Conservation (phyloP, 2,888 invertebrate genomes). For the Neoitamus cyanurus region DNA sequence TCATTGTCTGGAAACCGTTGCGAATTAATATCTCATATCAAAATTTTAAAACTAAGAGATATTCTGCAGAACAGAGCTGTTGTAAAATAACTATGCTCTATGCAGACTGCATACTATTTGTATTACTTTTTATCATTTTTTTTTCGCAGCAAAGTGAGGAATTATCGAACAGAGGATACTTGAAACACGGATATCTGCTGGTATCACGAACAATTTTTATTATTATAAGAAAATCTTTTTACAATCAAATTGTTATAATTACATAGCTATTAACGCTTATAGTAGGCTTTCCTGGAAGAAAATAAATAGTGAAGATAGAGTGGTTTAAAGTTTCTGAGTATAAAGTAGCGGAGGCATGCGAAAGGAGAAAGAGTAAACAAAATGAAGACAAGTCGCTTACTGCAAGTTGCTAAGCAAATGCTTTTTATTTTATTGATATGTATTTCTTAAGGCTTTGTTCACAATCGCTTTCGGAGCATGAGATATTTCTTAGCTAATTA, state of each 20-base stretch:
- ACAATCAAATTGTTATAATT: constrained; percentile 14
- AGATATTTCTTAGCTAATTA: not conserved
- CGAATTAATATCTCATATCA: too few relatives aligned
- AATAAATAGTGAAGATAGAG: constrained; percentile 33
- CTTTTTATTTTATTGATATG: constrained; percentile 41
- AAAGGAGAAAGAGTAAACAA: constrained; percentile 26
- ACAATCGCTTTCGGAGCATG: not conserved
- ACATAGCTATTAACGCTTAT: constrained; percentile 29
- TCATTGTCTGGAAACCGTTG: too few relatives aligned
- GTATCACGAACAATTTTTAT: constrained; percentile 19
- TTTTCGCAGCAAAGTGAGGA: too few relatives aligned
- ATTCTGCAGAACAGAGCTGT: too few relatives aligned
- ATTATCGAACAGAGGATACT: not conserved
- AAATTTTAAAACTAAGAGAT: too few relatives aligned
- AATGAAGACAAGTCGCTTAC: constrained; percentile 4
- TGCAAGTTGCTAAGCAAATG: constrained; percentile 31
- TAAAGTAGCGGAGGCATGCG: constrained; percentile 28
- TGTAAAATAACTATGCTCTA: too few relatives aligned
- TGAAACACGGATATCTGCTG: not conserved
- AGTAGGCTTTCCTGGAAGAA: constrained; percentile 44
- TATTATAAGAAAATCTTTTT: constrained; percentile 19
- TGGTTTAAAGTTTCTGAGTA: not conserved
- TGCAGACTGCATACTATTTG: too few relatives aligned
- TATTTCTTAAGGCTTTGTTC: constrained; percentile 35
- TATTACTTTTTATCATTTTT: too few relatives aligned